Evolutionary conservation across 2,113 vertebrate genomes (phyloP), one percentile per base, ranked within the genome.

Genomic region (Mus spicilegus): DNA sequence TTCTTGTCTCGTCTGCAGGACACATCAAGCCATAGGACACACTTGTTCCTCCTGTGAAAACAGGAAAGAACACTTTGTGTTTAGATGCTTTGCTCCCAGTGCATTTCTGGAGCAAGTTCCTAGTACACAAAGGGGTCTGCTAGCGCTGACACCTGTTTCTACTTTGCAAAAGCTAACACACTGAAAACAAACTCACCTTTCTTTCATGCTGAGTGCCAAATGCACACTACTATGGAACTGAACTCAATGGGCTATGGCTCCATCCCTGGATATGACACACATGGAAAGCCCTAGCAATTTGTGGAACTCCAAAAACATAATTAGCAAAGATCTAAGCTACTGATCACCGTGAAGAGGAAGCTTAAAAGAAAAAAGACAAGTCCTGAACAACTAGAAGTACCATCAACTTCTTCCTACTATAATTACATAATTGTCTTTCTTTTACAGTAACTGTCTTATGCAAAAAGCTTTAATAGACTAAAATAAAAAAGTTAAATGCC

Each of bases 11-110:
- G 98, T 99, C 99, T 89, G 97, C 98, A 90, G 99, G 99, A 98
- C 99, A 99, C 98, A 99, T 99, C 58, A 99, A 98, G 86, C 99
- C 99, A 97, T 98, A 99, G 81, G 99, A 99, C 93, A 99, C 99
- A 98, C 99, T 99, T 0, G 99, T 99, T 24, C 99, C 99, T 97
- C 99, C 99, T 99, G 98, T 97, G 94, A 98, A 96, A 94, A 97
- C 0, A 56, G 56, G 7, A 98, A 97, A 94, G 26, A 36, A 73
- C 67, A 76, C 19, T 75, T 94, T 70, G 87, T 85, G 91, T 93
- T 96, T 90, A 94, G 81, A 81, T 87, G 80, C 94, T 91, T 93
- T 87, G 87, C 30, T 96, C 94, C 75, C 56, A 36, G 30, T 94
- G 76, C 36, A 94, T 42, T 97, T 96, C 93, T 82, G 96, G 56